Conservation (phyloP, 2,888 invertebrate species). For the Cephus sareptanus region DNA sequence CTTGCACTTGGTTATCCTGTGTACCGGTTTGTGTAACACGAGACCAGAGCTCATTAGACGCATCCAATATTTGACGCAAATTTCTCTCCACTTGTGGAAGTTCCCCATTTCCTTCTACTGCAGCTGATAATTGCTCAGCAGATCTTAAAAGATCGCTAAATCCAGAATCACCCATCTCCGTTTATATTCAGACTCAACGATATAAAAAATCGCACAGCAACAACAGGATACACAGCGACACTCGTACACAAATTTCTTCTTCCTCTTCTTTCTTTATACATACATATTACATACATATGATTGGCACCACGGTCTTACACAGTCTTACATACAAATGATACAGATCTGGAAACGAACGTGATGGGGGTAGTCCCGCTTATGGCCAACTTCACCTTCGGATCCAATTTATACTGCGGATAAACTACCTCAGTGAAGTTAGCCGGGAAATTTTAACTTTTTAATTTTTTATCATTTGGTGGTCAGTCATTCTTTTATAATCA, state of each 20-base stretch:
- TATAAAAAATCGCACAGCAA: background rate
- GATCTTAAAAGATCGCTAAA: slow-evolving; percentile 90
- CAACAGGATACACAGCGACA: background rate
- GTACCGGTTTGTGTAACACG: slow-evolving; percentile 87
- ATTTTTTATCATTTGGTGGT: too few relatives aligned
- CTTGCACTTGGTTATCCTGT: slow-evolving; percentile 84
- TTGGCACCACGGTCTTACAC: too few relatives aligned
- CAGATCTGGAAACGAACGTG: too few relatives aligned
- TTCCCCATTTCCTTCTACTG: slow-evolving; percentile 88
- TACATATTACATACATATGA: too few relatives aligned
- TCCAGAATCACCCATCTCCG: slow-evolving; percentile 68
- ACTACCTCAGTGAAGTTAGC: too few relatives aligned
- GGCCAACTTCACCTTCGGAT: too few relatives aligned
- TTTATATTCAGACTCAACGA: background rate
- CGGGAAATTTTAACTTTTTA: too few relatives aligned
- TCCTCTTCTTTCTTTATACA: too few relatives aligned
- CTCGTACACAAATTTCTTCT: background rate
- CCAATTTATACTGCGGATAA: too few relatives aligned
- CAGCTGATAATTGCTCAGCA: slow-evolving; percentile 91
- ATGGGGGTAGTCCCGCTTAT: too few relatives aligned
- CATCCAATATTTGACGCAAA: slow-evolving; percentile 90
- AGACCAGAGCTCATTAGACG: slow-evolving; percentile 88
- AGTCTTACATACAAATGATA: too few relatives aligned
- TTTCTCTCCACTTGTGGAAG: slow-evolving; percentile 89
- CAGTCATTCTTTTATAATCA: too few relatives aligned